Evolutionary conservation across 2,797 vertebrate genomes (phyloP).

Genomic region (Cossypha caffra): DNA sequence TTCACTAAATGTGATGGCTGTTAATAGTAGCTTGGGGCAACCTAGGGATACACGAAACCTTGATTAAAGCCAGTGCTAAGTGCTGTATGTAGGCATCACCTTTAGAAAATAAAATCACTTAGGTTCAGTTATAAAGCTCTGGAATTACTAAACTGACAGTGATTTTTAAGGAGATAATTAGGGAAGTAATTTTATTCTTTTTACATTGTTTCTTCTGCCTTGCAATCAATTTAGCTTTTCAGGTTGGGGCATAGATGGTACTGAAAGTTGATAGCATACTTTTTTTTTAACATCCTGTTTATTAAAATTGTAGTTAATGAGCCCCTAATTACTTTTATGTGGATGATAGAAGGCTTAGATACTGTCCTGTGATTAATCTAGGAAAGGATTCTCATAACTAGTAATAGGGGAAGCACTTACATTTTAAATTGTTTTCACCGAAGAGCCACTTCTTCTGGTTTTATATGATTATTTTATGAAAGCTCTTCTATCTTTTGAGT

Average conservation of each 20-base stretch:
- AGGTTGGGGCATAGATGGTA: not conserved
- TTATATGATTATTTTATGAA: conserved; percentile 12
- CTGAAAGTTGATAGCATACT: not conserved
- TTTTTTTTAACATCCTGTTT: not conserved
- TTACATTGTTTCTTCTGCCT: not conserved
- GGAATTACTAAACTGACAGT: not conserved
- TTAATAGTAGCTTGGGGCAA: not conserved
- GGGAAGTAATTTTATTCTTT: not conserved
- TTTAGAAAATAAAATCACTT: not conserved
- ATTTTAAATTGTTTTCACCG: not conserved
- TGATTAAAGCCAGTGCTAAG: not conserved
- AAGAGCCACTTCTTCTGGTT: not conserved
- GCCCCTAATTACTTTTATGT: not conserved
- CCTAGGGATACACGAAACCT: not conserved
- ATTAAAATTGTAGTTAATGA: not conserved
- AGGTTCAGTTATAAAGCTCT: not conserved
- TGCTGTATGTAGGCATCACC: not conserved
- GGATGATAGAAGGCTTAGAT: not conserved
- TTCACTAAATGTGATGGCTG: not conserved
- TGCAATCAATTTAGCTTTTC: not conserved
- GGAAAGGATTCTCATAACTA: not conserved
- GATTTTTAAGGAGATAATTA: not conserved
- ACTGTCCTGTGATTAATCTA: not conserved
- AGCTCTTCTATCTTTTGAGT: not conserved
- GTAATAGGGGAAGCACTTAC: not conserved